Evolutionary conservation across 2,797 vertebrate genomes (phyloP), one percentile per base, ranked within the genome.

Genomic region (Serranus cabrilla): DNA sequence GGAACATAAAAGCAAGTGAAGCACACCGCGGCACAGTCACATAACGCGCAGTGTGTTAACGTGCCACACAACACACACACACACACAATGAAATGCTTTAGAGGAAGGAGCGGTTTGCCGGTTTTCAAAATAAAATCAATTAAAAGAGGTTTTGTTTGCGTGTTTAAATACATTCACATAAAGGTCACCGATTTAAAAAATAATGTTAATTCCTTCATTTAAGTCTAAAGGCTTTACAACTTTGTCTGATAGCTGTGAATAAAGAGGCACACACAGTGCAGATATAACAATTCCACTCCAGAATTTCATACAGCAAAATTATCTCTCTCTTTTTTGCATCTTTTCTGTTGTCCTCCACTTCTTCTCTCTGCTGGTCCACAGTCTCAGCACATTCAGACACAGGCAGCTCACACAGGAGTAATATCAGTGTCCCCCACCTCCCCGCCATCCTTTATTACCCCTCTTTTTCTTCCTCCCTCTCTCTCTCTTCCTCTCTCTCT

Each of bases 391-490:
- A 74, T 74, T 59, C 77, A 83, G 71, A 80, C 74, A 69, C 39
- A 47, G 37, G 70, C 76, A 69, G 46, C 77, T 63, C 81, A 75
- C 76, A 83, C 71, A 82, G 85, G 73, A 87, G 82, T 83, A 82
- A 89, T 92, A 89, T 90, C 78, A 76, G 72, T 86, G 74, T 76
- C 79, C 80, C 77, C 81, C 83, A 85, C 83, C 84, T 76, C 79
- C 56, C 69, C 23, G 10, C 68, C 83, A 76, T 89, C 71, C 75
- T 90, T 92, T 88, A 90, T 88, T 86, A 72, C 81, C 74, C 73
- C 59, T 83, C 69, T 71, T 76, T 85, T 74, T 74, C 63, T 61
- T 47, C 20, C 34, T 59, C 51, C 8, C 34, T 34, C 34, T 34
- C 8, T n/a, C 20, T 50, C 51, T 34, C 23, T 42, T 55, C 57